Conservation (phyloP, 2,113 vertebrate species). For the Podarcis muralis region DNA sequence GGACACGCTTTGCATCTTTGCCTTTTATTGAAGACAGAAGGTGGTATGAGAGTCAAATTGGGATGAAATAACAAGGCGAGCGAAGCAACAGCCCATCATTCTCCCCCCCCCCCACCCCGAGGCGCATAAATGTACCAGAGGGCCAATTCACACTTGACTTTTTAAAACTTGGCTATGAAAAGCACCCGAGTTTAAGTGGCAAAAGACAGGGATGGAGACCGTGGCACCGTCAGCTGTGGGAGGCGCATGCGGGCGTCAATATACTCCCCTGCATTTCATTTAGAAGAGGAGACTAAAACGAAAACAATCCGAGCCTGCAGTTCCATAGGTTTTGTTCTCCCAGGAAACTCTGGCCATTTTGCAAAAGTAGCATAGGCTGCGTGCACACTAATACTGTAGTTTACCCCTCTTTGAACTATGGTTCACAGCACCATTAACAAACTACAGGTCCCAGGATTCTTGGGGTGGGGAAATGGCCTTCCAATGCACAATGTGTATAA, state of each 20-base stretch:
- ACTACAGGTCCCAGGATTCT: too few relatives aligned
- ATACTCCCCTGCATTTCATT: background rate
- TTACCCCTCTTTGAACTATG: too few relatives aligned
- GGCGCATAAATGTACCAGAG: background rate
- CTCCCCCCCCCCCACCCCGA: background rate
- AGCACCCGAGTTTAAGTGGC: background rate
- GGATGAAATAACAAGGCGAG: conserved; percentile 70
- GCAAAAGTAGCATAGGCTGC: background rate
- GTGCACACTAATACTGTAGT: too few relatives aligned
- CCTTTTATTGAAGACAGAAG: conserved; percentile 76
- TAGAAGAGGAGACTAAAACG: background rate
- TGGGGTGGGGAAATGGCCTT: too few relatives aligned
- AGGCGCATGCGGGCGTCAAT: fast-evolving
- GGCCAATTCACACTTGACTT: conserved; percentile 21
- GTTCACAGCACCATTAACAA: too few relatives aligned
- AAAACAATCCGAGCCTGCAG: background rate
- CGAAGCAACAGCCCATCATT: conserved; percentile 11
- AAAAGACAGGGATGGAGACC: background rate
- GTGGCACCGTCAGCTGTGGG: background rate
- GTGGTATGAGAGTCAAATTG: conserved; percentile 72
- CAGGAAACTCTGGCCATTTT: background rate
- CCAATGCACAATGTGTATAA: too few relatives aligned
- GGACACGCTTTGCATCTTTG: conserved; percentile 70
- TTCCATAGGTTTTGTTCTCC: background rate
- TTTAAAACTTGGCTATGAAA: background rate